These are phyloP conservation scores for Drosophila navojoa DNA, from an alignment of 1,140 invertebrate genomes.

Conservation along the genomic window DNA sequence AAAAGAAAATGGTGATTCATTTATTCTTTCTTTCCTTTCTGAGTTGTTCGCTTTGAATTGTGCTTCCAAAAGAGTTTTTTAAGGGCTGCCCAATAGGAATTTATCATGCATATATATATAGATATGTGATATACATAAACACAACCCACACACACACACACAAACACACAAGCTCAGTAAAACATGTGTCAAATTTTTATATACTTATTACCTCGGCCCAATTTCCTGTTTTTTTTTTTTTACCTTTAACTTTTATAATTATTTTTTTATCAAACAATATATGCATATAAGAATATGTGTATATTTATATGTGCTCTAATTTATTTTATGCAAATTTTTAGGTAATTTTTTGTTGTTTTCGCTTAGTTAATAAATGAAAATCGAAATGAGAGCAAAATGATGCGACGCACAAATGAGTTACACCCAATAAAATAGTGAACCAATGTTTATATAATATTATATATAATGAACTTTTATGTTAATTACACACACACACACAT, in stretches of 20 bases:
- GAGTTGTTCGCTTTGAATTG: conserved; percentile 76
- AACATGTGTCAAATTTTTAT: conserved; percentile 62
- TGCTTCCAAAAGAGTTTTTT: conserved; percentile 73
- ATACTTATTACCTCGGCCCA: conserved; percentile 73
- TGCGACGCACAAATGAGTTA: conserved; percentile 75
- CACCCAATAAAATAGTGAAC: conserved; percentile 56
- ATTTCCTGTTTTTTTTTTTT: conserved; percentile 75
- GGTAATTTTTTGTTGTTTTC: conserved; percentile 31
- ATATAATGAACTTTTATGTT: conserved; percentile 23
- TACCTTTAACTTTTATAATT: conserved; percentile 51
- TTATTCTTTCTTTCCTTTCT: conserved; percentile 69
- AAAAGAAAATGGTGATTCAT: conserved; percentile 63
- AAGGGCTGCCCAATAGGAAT: conserved; percentile 62
- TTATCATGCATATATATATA: conserved; percentile 36
- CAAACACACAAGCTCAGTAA: conserved; percentile 21
- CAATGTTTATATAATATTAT: conserved; percentile 4
- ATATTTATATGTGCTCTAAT: conserved; percentile 47
- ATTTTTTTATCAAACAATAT: conserved; percentile 50
- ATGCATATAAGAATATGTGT: conserved; percentile 26
- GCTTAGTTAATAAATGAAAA: conserved; percentile 16
- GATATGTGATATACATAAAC: conserved; percentile 17
- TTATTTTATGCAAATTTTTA: conserved; percentile 40
- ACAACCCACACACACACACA: conserved; percentile 33
- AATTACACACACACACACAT: conserved; percentile 23
- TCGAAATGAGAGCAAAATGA: conserved; percentile 23